Percentiles rank a stretch among this genome's conserved stretches.
Conservation (phyloP, 2,888 invertebrate species). For the Lobophora halterata region DNA sequence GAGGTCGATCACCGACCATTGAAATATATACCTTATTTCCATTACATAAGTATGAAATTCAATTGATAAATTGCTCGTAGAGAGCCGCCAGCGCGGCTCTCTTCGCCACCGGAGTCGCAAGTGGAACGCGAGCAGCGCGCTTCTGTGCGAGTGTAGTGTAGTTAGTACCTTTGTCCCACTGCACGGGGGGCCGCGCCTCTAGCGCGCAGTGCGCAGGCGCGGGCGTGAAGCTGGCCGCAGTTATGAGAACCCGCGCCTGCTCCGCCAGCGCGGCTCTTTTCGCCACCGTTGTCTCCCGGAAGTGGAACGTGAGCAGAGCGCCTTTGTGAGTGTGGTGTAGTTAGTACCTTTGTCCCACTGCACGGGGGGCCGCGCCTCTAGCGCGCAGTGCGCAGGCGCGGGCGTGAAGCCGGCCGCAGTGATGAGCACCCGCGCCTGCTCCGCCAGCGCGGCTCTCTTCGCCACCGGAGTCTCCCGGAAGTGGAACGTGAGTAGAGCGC, state of each 20-base stretch:
- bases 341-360: slow-evolving; percentile 91
- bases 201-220: slow-evolving; percentile 91
- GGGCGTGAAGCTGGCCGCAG: slow-evolving; percentile 88
- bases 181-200: slow-evolving; percentile 94
- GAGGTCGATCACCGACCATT: too few relatives aligned
- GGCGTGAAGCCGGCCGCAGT: slow-evolving; percentile 89
- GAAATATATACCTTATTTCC: too few relatives aligned
- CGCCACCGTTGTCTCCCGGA: slow-evolving; percentile 88
- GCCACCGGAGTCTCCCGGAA: slow-evolving; percentile 90
- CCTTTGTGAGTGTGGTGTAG: slow-evolving; percentile 58
- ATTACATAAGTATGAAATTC: too few relatives aligned
- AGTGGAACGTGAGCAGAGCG: slow-evolving; percentile 92
- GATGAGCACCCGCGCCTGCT: slow-evolving; percentile 87
- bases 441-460: slow-evolving; percentile 84
- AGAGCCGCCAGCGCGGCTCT: too few relatives aligned
- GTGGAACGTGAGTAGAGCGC: slow-evolving; percentile 92
- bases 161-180: slow-evolving; percentile 90
- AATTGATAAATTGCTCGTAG: too few relatives aligned
- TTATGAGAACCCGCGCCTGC: slow-evolving; percentile 87
- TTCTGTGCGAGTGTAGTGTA: too few relatives aligned
- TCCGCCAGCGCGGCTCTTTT: slow-evolving; percentile 85
- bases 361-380: slow-evolving; percentile 95
- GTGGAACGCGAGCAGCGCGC: too few relatives aligned
- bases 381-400: slow-evolving; percentile 90
- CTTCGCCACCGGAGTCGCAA: too few relatives aligned